phyloP scores from a whole-genome alignment of 1,140 invertebrate species.

The Drosophila melanogaster region Release_6_plus_ISO1_MT NT_033779.5:20064501-20065000 shows the following conservation, averaged over 20 bases:
- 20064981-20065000: constrained; percentile 65
- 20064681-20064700: constrained; percentile 45
- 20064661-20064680: constrained; percentile 43
- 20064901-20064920: constrained; percentile 19
- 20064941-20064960: constrained; percentile 38
- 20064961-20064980: constrained; percentile 51
- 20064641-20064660: constrained; percentile 26
- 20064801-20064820: constrained; percentile 35
- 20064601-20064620: not conserved
- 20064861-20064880: constrained; percentile 57
- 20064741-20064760: constrained; percentile 47
- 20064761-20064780: constrained; percentile 51
- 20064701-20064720: constrained; percentile 58
- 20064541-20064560: constrained; percentile 53
- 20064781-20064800: constrained; percentile 54
- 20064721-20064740: constrained; percentile 69
- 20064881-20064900: constrained; percentile 65
- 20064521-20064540: constrained; percentile 45
- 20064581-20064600: not conserved
- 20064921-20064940: constrained; percentile 57
- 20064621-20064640: constrained; percentile 56
- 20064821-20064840: constrained; percentile 53
- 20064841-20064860: constrained; percentile 61
- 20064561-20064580: constrained; percentile 43
- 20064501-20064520: constrained; percentile 24